These are phyloP conservation scores for Dallia pectoralis DNA, from an alignment of 2,797 vertebrate species.

Conservation along the genomic window DNA sequence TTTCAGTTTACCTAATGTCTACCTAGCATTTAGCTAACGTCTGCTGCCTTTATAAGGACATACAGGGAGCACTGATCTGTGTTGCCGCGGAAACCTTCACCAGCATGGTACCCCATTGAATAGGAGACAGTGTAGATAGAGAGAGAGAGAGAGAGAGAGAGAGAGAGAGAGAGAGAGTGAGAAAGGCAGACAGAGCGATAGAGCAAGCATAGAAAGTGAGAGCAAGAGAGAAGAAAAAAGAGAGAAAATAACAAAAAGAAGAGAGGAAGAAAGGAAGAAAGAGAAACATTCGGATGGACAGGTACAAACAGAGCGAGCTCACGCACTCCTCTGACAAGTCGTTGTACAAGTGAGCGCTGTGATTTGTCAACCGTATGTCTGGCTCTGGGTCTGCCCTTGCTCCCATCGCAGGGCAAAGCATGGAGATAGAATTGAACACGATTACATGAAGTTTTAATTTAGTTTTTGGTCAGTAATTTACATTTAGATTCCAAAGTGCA, in stretches of 20 bases:
- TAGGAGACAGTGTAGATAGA: constrained; percentile 1
- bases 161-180: constrained; percentile 11
- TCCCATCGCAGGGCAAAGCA: constrained; percentile 15
- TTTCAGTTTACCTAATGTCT: constrained; percentile 79
- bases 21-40: constrained; percentile 78
- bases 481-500: no score
- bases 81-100: constrained; percentile 19
- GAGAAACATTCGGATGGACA: not conserved
- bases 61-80: constrained; percentile 34
- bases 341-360: constrained; percentile 38
- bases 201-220: constrained; percentile 4
- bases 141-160: constrained; percentile 22
- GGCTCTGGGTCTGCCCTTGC: constrained; percentile 23
- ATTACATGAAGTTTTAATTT: not conserved
- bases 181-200: constrained; percentile 10
- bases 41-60: constrained; percentile 78
- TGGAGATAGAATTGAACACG: not conserved
- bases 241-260: no score
- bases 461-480: no score
- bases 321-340: constrained; percentile 30
- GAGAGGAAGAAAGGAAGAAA: constrained; percentile 12
- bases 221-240: constrained; percentile 21
- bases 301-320: constrained; percentile 31
- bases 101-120: constrained; percentile 41
- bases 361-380: constrained; percentile 52